Base-by-base conservation (phyloP, 2,888 invertebrate species). In the Drosophila ustulata region DNA sequence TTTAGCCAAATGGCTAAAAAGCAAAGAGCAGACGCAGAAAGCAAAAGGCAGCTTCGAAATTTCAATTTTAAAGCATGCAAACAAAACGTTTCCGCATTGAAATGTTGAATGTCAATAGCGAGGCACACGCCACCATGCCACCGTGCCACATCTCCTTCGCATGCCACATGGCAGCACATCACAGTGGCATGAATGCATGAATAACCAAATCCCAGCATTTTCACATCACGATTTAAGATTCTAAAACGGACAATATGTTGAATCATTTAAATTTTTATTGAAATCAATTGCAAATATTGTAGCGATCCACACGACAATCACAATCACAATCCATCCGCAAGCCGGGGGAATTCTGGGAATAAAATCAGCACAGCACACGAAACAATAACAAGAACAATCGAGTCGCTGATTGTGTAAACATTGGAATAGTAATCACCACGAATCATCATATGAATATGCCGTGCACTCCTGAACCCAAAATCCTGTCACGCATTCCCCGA, bases 281-380 rank as follows among this genome's bases (percentile, higher is more conserved):
- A 78, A 75, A 61, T 74, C 78, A 75, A 75, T 75, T 67, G 63
- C 68, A 63, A 75, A 75, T 69, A 69, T 75, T 68, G 37, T 34
- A 64, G 64, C 75, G 61, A 64, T 61, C 39, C 70, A 56, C 55
- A 50, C 49, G 46, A 45, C 63, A 64, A 68, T 61, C 41, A 18
- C 18, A 18, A 1, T 18, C 18, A 18, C 18, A 18, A 18, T 18
- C 18, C 18, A 18, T 18, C 18, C 18, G 18, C 53, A 57, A 34
- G 3, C 34, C 34, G 37, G n/a, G 37, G 37, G 37, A 37, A 41
- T 56, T 8, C 57, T 37, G 18, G 18, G 18, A 18, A 18, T 1
- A 18, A 18, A 18, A 18, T 18, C 37, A 47, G 28, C 6, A 11
- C 6, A 4, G 3, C 8, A 37, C 11, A 18, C 28, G 30, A 11